Evolutionary conservation across 2,888 invertebrate genomes (phyloP).

Genomic region (Hemicrepidius hirtus): DNA sequence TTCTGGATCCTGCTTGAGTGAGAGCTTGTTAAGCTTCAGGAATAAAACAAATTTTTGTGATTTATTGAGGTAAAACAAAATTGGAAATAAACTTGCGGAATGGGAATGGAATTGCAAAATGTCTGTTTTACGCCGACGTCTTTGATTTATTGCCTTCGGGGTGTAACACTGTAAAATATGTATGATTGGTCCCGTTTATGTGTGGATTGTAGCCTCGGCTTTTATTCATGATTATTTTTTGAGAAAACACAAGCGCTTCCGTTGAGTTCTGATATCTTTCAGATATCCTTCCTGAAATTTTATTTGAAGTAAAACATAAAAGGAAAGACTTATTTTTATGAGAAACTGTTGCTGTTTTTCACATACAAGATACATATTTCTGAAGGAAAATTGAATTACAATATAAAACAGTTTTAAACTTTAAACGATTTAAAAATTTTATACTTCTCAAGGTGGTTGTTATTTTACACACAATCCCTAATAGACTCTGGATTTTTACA

Average conservation of each 20-base stretch:
- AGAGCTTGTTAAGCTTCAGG: slow-evolving; percentile 9
- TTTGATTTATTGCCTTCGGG: slow-evolving; percentile 43
- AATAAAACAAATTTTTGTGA: slow-evolving; percentile 44
- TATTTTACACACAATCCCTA: too few species aligned
- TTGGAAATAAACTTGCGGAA: slow-evolving; percentile 44
- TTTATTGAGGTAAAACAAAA: slow-evolving; percentile 36
- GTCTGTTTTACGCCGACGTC: slow-evolving; percentile 30
- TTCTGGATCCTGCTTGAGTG: neutral
- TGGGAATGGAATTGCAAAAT: slow-evolving; percentile 38
- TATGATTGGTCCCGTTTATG: slow-evolving; percentile 30
- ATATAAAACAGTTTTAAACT: too few species aligned
- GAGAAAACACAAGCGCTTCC: neutral
- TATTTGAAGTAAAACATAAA: too few species aligned
- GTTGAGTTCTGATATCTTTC: neutral
- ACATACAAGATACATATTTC: too few species aligned
- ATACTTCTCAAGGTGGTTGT: too few species aligned
- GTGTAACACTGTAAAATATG: slow-evolving; percentile 39
- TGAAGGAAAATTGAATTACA: too few species aligned
- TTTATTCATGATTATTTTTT: slow-evolving; percentile 10
- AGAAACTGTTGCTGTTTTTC: too few species aligned
- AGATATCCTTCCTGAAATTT: too few species aligned
- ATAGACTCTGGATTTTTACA: too few species aligned
- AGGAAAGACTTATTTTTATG: too few species aligned
- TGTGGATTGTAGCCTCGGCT: slow-evolving; percentile 2
- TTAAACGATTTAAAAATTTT: too few species aligned